These are phyloP conservation scores for Muschampia plurimacula DNA, from an alignment of 2,888 invertebrate genomes.

Conservation along the genomic window DNA sequence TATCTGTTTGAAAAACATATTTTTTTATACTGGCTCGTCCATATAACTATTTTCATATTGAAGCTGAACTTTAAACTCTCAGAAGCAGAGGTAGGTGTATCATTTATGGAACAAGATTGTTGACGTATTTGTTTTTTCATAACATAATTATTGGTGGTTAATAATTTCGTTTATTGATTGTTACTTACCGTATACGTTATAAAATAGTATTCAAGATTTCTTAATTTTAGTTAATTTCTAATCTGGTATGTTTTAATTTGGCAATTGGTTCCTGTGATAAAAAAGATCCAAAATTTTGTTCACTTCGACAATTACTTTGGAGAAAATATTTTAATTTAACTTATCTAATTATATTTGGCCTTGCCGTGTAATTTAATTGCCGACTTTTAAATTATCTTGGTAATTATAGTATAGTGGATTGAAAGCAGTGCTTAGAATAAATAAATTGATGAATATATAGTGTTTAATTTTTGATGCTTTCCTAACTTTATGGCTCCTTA, in stretches of 20 bases:
- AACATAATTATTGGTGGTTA: slow-evolving; percentile 3
- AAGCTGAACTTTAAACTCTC: background rate
- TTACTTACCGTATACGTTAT: background rate
- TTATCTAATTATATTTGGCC: slow-evolving; percentile 61
- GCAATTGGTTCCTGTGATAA: slow-evolving; percentile 75
- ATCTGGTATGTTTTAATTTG: slow-evolving; percentile 46
- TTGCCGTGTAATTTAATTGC: slow-evolving; percentile 73
- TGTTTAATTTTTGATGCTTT: slow-evolving; percentile 6
- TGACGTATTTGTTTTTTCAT: background rate
- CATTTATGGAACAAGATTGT: background rate
- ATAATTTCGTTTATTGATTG: background rate
- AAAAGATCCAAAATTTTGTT: slow-evolving; percentile 49
- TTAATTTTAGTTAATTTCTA: background rate
- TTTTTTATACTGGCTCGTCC: background rate
- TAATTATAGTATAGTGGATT: slow-evolving; percentile 67
- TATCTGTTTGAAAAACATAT: slow-evolving; percentile 1
- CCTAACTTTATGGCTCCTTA: background rate
- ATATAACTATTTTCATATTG: background rate
- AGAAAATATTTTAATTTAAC: slow-evolving; percentile 11
- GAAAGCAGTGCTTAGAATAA: slow-evolving; percentile 80
- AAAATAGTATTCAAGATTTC: background rate
- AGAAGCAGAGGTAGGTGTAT: background rate
- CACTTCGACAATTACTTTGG: slow-evolving; percentile 15
- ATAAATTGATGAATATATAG: slow-evolving; percentile 54
- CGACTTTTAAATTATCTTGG: slow-evolving; percentile 61